Percentiles rank a stretch among this genome's conserved stretches.
phyloP scores from a whole-genome alignment of 2,888 invertebrate genomes.

The Yponomeuta plumbellus region DNA sequence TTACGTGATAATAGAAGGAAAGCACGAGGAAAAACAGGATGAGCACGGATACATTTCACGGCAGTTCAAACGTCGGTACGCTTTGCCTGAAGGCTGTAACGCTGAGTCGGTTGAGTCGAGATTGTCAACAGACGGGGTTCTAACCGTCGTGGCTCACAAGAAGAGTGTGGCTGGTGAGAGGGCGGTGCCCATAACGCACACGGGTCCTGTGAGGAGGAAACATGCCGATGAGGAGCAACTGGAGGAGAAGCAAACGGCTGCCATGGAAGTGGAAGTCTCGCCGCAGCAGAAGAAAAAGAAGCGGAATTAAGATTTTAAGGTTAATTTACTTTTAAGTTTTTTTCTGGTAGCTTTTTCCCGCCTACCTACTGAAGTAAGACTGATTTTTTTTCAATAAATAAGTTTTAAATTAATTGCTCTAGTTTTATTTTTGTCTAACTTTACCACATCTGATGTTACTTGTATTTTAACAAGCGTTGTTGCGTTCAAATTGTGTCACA shows the following conservation, averaged over 20 bases:
- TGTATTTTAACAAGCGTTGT: too few species aligned
- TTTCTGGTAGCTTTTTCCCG: not conserved
- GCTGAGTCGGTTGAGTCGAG: conserved; percentile 82
- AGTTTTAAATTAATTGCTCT: not conserved
- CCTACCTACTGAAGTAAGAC: not conserved
- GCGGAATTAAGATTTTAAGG: conserved; percentile 31
- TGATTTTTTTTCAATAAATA: not conserved
- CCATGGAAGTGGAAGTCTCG: conserved; percentile 34
- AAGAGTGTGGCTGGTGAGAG: conserved; percentile 56
- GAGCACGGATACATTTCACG: conserved; percentile 84
- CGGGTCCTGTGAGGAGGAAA: conserved; percentile 75
- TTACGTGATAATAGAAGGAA: conserved; percentile 83
- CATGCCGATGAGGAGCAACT: conserved; percentile 40
- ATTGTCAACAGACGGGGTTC: conserved; percentile 85
- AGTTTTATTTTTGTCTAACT: too few species aligned
- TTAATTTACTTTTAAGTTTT: not conserved
- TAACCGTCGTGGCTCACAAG: conserved; percentile 80
- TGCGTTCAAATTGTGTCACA: too few species aligned
- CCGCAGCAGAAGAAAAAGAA: conserved; percentile 59
- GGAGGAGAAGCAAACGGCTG: conserved; percentile 30
- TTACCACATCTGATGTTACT: too few species aligned
- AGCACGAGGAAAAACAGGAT: conserved; percentile 86
- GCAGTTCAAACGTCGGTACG: conserved; percentile 84
- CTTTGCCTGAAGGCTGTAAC: conserved; percentile 84
- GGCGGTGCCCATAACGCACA: conserved; percentile 77